These are phyloP conservation scores for Nephrotoma flavescens DNA, from an alignment of 2,888 invertebrate genomes.

Conservation along the genomic window DNA sequence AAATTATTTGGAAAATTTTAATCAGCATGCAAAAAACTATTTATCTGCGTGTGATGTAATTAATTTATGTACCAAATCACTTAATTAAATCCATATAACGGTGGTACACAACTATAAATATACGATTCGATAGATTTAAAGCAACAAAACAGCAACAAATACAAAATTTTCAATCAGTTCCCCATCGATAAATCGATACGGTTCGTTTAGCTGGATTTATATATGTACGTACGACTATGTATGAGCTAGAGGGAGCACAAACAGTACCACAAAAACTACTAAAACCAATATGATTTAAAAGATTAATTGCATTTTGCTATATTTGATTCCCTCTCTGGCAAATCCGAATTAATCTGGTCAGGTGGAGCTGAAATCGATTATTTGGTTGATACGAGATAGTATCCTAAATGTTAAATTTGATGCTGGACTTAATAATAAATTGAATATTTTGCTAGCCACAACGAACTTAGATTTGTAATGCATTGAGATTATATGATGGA, in stretches of 20 bases:
- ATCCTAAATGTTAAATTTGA: not conserved
- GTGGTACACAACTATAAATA: not conserved
- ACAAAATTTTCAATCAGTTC: not conserved
- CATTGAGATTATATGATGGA: not conserved
- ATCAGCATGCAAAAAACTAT: not conserved
- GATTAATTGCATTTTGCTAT: not conserved
- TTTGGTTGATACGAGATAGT: not conserved
- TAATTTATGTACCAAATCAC: not conserved
- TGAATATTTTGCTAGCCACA: not conserved
- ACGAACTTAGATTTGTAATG: not conserved
- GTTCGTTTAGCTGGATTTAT: not conserved
- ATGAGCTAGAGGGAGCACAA: not conserved
- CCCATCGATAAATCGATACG: not conserved
- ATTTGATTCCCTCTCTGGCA: not conserved
- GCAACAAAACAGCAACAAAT: not conserved
- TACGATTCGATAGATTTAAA: not conserved
- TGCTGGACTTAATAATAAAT: not conserved
- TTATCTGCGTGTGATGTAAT: not conserved
- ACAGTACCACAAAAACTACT: not conserved
- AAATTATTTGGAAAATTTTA: not conserved
- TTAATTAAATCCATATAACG: not conserved
- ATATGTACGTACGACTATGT: not conserved
- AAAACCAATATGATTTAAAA: not conserved
- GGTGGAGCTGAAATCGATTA: not conserved
- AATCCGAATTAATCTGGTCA: not conserved